A percentile compares a stretch with the other conserved stretches of the same genome.
These are phyloP conservation scores for Elysia crispata DNA, from an alignment of 2,888 invertebrate genomes.

Conservation along the genomic window DNA sequence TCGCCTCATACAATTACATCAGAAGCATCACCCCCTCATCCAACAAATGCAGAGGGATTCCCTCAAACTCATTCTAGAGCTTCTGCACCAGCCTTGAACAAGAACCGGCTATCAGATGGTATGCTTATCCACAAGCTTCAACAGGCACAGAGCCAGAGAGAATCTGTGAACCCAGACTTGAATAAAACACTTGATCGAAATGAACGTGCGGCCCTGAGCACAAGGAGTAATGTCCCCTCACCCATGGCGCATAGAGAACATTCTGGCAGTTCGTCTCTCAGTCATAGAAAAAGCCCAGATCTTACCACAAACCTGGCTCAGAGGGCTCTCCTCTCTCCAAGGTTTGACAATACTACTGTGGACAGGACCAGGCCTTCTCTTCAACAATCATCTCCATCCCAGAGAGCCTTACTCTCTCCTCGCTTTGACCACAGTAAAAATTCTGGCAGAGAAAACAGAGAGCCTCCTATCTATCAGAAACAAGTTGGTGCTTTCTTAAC, in stretches of 20 bases:
- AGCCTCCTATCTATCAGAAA: constrained; percentile 3
- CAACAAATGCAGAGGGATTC: no score
- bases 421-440: background rate
- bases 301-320: constrained; percentile 1
- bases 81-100: background rate
- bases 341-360: constrained; percentile 15
- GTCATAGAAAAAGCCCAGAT: no score
- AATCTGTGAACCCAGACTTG: background rate
- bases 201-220: no score
- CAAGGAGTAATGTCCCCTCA: no score
- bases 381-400: background rate
- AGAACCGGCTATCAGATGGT: background rate
- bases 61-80: background rate
- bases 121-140: constrained; percentile 23
- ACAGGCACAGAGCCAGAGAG: constrained; percentile 7
- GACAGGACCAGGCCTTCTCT: no score
- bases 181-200: no score
- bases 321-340: constrained; percentile 22
- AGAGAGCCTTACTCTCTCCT: constrained; percentile 34
- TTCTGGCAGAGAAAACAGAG: background rate
- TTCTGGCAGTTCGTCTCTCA: no score
- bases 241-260: no score
- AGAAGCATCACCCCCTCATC: background rate
- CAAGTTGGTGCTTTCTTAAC: background rate
- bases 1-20: background rate